A percentile compares a stretch with the other conserved stretches of the same genome.
These are phyloP conservation scores for Nesometra sesokonis DNA, from an alignment of 35 echinoderm and acorn worm genomes.

Conservation along the genomic window DNA sequence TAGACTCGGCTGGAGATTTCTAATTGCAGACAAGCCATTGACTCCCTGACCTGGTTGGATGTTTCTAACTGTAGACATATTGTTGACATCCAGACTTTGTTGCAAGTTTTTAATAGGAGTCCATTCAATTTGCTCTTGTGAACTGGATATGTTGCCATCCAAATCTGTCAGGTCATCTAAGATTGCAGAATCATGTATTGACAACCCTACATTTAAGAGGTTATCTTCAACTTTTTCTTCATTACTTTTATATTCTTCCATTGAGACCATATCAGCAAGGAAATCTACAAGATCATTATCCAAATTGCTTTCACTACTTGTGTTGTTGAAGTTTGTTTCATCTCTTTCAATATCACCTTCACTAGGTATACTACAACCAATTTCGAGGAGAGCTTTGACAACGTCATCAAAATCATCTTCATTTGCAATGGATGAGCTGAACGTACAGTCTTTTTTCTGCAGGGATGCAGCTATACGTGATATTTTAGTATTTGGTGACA, in stretches of 20 bases:
- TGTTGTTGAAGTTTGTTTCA: not conserved
- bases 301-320: not conserved
- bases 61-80: no score
- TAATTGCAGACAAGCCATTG: no score
- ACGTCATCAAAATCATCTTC: not conserved
- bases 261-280: not conserved
- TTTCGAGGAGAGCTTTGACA: not conserved
- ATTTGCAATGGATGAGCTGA: not conserved
- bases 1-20: no score
- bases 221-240: not conserved
- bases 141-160: not conserved
- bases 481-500: not conserved
- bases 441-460: not conserved
- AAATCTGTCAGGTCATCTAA: not conserved
- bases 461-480: not conserved
- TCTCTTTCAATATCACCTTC: not conserved
- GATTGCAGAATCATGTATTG: not conserved
- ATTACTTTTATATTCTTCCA: not conserved
- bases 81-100: no score
- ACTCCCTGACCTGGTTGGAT: no score
- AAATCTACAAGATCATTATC: not conserved
- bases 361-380: not conserved
- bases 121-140: not conserved
- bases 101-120: not conserved
- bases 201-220: not conserved